Percentiles rank a stretch among this genome's conserved stretches.
Conservation (phyloP, 2,888 invertebrate species). For the Mantis religiosa region DNA sequence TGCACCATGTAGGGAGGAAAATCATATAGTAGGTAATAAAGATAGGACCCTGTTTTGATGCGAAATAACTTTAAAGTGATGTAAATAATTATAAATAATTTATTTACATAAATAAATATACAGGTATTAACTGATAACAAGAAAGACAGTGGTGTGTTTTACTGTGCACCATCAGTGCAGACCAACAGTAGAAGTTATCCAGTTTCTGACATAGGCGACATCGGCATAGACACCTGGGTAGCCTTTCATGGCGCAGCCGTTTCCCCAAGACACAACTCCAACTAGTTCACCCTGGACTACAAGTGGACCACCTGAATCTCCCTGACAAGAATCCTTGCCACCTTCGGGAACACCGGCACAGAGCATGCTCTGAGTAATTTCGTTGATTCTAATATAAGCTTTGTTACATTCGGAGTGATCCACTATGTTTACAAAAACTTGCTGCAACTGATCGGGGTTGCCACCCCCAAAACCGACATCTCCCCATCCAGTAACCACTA, state of each 20-base stretch:
- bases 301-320: not conserved
- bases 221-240: not conserved
- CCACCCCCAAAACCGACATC: not conserved
- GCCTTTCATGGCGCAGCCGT: not conserved
- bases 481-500: not conserved
- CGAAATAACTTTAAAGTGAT: too few relatives aligned
- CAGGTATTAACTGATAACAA: too few relatives aligned
- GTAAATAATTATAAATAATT: too few relatives aligned
- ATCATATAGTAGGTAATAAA: too few relatives aligned
- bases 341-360: not conserved
- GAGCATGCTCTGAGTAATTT: conserved; percentile 18
- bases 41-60: too few relatives aligned
- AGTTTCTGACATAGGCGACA: not conserved
- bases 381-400: conserved; percentile 34
- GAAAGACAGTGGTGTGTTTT: too few relatives aligned
- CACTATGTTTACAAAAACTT: conserved; percentile 39
- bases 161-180: too few relatives aligned
- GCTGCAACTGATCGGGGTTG: conserved; percentile 32
- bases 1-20: too few relatives aligned
- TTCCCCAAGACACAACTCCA: not conserved
- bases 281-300: not conserved
- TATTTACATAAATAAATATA: too few relatives aligned
- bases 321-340: not conserved
- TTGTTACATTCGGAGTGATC: conserved; percentile 36
- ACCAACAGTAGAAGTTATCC: not conserved